A percentile compares a stretch with the other conserved stretches of the same genome.
These are phyloP conservation scores for Syndactyla subalaris DNA, from an alignment of 2,797 vertebrate genomes.

Conservation along the genomic window DNA sequence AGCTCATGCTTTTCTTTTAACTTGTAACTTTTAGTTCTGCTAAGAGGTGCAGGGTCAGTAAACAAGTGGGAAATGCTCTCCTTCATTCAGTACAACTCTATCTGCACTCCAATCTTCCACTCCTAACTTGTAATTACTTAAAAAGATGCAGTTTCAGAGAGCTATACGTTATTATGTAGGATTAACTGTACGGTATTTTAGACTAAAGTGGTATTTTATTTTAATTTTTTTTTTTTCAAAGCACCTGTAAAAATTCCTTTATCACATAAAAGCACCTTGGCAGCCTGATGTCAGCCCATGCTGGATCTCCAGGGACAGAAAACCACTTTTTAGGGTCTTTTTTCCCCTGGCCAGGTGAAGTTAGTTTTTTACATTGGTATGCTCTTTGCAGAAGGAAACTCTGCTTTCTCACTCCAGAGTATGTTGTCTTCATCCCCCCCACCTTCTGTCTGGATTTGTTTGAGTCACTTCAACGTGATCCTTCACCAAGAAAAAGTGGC, in stretches of 20 bases:
- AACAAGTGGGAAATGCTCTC: background rate
- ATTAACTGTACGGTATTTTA: background rate
- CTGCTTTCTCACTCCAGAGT: background rate
- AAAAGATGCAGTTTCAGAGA: background rate
- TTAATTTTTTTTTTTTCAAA: background rate
- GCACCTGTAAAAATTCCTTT: background rate
- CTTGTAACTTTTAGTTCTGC: background rate
- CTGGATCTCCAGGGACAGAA: background rate
- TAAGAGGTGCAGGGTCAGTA: background rate
- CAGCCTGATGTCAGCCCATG: background rate
- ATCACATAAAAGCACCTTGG: background rate
- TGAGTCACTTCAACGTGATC: accelerated
- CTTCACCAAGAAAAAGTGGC: accelerated
- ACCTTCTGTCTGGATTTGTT: background rate
- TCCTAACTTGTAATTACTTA: background rate
- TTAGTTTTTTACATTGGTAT: background rate
- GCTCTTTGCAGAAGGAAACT: background rate
- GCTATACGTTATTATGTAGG: background rate
- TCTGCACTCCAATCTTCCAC: accelerated
- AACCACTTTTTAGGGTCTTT: background rate
- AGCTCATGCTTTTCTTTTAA: background rate
- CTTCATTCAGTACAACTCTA: background rate
- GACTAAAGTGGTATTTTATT: background rate
- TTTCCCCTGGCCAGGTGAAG: background rate
- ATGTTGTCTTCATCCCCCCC: background rate